Percentiles rank a stretch among this genome's conserved stretches.
These are phyloP conservation scores for Carcharodon carcharias DNA, from an alignment of 2,797 vertebrate species.

Conservation along the genomic window DNA sequence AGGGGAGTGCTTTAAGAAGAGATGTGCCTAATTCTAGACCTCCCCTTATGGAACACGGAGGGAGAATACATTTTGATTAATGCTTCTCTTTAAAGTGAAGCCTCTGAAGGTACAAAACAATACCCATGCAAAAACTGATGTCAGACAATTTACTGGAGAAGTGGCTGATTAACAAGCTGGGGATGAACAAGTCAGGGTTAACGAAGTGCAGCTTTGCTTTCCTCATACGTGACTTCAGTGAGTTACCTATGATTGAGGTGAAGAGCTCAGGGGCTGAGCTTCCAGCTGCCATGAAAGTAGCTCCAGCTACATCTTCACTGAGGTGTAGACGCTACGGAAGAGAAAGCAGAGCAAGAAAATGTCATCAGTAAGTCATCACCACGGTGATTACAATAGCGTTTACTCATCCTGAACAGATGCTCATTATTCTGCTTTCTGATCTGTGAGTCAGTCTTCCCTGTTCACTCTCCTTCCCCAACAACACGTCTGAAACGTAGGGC, in stretches of 20 bases:
- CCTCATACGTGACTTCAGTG: background rate
- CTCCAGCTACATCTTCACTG: constrained; percentile 92
- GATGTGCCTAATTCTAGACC: background rate
- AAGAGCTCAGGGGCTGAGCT: constrained; percentile 95
- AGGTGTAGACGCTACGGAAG: constrained; percentile 76
- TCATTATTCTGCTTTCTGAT: background rate
- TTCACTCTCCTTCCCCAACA: background rate
- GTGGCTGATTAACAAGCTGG: background rate
- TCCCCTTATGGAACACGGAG: background rate
- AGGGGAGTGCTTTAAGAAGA: background rate
- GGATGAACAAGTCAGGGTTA: background rate
- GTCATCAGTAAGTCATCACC: background rate
- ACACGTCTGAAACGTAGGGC: background rate
- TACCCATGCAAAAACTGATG: background rate
- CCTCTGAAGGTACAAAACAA: background rate
- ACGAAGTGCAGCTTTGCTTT: background rate
- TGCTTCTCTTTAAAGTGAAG: background rate
- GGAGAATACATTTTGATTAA: background rate
- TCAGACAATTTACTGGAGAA: background rate
- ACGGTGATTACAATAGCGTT: background rate
- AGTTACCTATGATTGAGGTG: constrained; percentile 93
- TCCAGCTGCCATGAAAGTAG: constrained; percentile 95
- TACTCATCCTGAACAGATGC: constrained; percentile 9
- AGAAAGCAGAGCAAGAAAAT: constrained; percentile 36
- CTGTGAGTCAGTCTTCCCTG: background rate